Evolutionary conservation across 2,888 invertebrate species (phyloP).

Genomic region (Agonopterix subpropinquella): DNA sequence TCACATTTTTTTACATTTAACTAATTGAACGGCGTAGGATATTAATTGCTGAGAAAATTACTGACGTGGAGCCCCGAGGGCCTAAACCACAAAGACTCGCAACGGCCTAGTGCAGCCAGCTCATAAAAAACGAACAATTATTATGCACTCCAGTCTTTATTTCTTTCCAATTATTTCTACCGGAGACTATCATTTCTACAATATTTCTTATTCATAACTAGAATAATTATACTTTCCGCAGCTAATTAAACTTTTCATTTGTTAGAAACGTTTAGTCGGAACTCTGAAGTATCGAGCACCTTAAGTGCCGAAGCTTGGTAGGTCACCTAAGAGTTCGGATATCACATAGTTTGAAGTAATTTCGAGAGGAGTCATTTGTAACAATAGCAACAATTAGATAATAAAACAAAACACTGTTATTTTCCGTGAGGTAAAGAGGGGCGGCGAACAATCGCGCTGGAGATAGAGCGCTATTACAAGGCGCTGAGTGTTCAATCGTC

Average conservation of each 20-base stretch:
- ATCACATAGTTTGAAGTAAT: slow-evolving; percentile 35
- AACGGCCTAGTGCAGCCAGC: slow-evolving; percentile 33
- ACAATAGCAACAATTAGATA: slow-evolving; percentile 70
- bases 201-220: slow-evolving; percentile 37
- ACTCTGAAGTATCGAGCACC: background rate
- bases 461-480: slow-evolving; percentile 55
- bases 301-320: background rate
- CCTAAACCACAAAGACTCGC: slow-evolving; percentile 56
- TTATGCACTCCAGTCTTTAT: slow-evolving; percentile 48
- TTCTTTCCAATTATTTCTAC: slow-evolving; percentile 41
- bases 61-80: slow-evolving; percentile 43
- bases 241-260: slow-evolving; percentile 24
- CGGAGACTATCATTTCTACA: slow-evolving; percentile 35
- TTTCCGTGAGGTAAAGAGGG: slow-evolving; percentile 60
- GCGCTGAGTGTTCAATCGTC: slow-evolving; percentile 64
- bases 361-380: slow-evolving; percentile 40
- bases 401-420: slow-evolving; percentile 70
- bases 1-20: slow-evolving; percentile 58
- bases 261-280: slow-evolving; percentile 5
- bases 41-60: slow-evolving; percentile 72
- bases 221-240: slow-evolving; percentile 24
- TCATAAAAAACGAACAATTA: slow-evolving; percentile 59
- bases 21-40: slow-evolving; percentile 58
- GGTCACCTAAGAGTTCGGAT: slow-evolving; percentile 22
- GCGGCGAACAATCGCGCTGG: slow-evolving; percentile 17